A percentile compares a stretch with the other conserved stretches of the same genome.
Conservation (phyloP, 37 sponge, comb jelly and placozoan species). For the Beroe ovata region DNA sequence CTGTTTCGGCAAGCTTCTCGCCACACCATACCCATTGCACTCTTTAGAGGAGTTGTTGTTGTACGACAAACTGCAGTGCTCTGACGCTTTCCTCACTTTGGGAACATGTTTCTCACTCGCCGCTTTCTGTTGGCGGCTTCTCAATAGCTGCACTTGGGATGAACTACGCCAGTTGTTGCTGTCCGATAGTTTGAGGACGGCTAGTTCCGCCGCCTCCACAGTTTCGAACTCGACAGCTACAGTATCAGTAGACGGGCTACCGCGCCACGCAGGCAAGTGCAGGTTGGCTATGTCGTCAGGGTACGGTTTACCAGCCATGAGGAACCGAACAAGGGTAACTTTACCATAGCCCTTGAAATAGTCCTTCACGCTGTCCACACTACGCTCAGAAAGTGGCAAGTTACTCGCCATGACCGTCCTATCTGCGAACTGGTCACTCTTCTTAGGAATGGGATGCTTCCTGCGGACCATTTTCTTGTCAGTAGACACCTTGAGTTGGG, state of each 20-base stretch:
- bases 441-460: conserved; percentile 71
- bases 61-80: conserved; percentile 13
- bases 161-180: conserved; percentile 73
- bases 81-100: conserved; percentile 43
- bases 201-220: conserved; percentile 69
- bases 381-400: conserved; percentile 68
- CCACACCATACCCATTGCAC: conserved; percentile 17
- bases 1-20: conserved; percentile 13
- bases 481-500: conserved; percentile 72
- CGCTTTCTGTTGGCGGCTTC: conserved; percentile 19
- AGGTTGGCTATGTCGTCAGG: conserved; percentile 77
- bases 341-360: conserved; percentile 75
- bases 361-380: conserved; percentile 68
- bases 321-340: conserved; percentile 71
- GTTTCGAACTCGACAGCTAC: conserved; percentile 78
- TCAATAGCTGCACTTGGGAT: conserved; percentile 26
- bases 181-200: conserved; percentile 54
- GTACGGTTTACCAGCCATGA: conserved; percentile 74
- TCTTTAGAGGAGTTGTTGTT: neutral
- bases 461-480: conserved; percentile 83
- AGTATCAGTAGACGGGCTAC: conserved; percentile 68
- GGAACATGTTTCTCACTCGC: conserved; percentile 1
- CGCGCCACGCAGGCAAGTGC: neutral
- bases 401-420: conserved; percentile 75
- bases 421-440: conserved; percentile 72